Evolutionary conservation across 2,797 vertebrate species (phyloP).

Genomic region (Enteromius thamalakanensis): DNA sequence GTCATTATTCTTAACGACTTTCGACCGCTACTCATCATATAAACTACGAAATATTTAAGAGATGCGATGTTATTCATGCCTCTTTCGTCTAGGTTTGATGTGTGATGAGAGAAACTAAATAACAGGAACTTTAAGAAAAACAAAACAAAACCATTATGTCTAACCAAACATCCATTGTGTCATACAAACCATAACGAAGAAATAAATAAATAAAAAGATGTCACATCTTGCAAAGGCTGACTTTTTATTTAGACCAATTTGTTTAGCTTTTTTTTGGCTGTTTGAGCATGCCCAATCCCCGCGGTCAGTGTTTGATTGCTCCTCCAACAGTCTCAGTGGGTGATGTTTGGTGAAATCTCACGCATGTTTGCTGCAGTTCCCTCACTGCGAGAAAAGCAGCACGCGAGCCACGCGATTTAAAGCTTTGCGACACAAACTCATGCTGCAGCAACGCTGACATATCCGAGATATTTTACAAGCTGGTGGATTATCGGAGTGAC

Average conservation of each 20-base stretch:
- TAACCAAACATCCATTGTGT: neutral
- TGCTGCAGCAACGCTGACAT: neutral
- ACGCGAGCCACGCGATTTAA: neutral
- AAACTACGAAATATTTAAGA: neutral
- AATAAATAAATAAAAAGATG: neutral
- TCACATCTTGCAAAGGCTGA: neutral
- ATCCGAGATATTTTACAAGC: neutral
- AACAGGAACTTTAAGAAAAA: neutral
- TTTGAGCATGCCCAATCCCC: neutral
- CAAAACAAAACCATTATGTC: too few species aligned
- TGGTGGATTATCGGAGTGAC: neutral
- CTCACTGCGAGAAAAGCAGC: slow-evolving; percentile 22
- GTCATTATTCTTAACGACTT: neutral
- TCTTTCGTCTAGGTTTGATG: neutral
- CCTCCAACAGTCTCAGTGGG: slow-evolving; percentile 37
- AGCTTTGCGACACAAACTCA: slow-evolving; percentile 4
- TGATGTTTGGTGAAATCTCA: slow-evolving; percentile 39
- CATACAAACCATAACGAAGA: neutral
- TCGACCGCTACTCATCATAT: neutral
- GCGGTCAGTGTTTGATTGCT: slow-evolving; percentile 5
- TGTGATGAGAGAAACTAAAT: neutral
- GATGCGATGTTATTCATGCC: neutral
- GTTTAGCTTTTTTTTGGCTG: neutral
- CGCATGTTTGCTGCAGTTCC: slow-evolving; percentile 22
- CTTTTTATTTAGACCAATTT: neutral